A percentile compares a stretch with the other conserved stretches of the same genome.
These are phyloP conservation scores for Bufotes viridis DNA, from an alignment of 2,797 vertebrate genomes.

Conservation along the genomic window DNA sequence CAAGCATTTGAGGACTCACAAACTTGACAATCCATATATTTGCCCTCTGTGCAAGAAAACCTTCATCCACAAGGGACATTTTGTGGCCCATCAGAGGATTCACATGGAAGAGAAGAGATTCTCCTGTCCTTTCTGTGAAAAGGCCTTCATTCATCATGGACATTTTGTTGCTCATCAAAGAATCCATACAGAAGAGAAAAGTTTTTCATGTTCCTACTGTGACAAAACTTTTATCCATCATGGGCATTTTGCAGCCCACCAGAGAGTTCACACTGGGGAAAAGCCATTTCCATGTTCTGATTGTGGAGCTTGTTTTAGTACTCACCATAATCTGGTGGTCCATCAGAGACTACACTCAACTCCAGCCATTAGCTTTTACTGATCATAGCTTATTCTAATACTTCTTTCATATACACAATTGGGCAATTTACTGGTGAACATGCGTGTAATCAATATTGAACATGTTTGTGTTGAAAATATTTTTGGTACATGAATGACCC, in stretches of 20 bases:
- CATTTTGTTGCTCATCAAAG: constrained; percentile 36
- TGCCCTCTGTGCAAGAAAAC: constrained; percentile 38
- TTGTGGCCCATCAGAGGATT: constrained; percentile 27
- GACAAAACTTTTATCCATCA: constrained; percentile 36
- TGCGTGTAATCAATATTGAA: not conserved
- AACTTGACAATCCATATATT: constrained; percentile 19
- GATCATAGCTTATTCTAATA: not conserved
- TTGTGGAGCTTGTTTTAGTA: not conserved
- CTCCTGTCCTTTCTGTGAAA: constrained; percentile 11
- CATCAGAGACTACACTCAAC: constrained; percentile 29
- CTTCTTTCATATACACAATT: too few species aligned
- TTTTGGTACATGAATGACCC: not conserved
- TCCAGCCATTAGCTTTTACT: not conserved
- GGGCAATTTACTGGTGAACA: not conserved
- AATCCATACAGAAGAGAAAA: not conserved
- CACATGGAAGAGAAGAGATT: constrained; percentile 43
- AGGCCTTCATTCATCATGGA: constrained; percentile 35
- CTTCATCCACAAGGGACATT: constrained; percentile 38
- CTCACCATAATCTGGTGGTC: constrained; percentile 34
- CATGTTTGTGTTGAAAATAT: not conserved
- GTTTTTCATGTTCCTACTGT: constrained; percentile 25
- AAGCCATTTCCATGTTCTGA: constrained; percentile 22
- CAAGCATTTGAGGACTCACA: constrained; percentile 43
- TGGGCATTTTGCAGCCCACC: constrained; percentile 13
- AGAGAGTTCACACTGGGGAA: constrained; percentile 17